Conservation (phyloP, 2,113 vertebrate genomes). For the Chloebia gouldiae region DNA sequence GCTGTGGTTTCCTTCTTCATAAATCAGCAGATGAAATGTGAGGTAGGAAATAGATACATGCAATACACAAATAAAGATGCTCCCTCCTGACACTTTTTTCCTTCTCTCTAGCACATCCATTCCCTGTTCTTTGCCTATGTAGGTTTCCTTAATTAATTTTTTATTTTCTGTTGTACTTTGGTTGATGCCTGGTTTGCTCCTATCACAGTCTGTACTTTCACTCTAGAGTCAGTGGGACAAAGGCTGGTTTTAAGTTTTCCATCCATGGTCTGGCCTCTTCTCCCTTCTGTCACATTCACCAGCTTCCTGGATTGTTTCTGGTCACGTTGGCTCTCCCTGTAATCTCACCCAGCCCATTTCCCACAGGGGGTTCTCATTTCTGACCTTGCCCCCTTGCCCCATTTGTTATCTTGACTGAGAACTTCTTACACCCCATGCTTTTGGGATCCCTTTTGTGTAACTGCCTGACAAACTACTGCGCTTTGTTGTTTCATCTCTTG, state of each 20-base stretch:
- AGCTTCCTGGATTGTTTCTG: neutral
- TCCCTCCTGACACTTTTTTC: neutral
- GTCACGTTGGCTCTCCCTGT: neutral
- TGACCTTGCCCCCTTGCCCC: neutral
- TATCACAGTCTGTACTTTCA: neutral
- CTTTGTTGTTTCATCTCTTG: neutral
- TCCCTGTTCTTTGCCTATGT: neutral
- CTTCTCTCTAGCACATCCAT: neutral
- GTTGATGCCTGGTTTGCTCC: neutral
- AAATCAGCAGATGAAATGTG: neutral
- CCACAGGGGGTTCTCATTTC: neutral
- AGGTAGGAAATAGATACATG: accelerated
- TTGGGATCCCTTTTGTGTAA: neutral
- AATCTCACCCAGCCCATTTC: neutral
- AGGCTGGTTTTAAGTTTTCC: neutral
- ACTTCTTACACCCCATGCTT: neutral
- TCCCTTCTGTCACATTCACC: neutral
- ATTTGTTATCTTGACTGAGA: neutral
- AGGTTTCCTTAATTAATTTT: neutral
- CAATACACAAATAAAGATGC: neutral
- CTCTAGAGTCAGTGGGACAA: neutral
- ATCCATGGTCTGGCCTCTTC: neutral
- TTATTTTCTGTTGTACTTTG: neutral
- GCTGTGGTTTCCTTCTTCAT: neutral
- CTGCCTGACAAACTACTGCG: neutral